Evolutionary conservation across 2,797 vertebrate species (phyloP).

Genomic region (Muscicapa comitata): DNA sequence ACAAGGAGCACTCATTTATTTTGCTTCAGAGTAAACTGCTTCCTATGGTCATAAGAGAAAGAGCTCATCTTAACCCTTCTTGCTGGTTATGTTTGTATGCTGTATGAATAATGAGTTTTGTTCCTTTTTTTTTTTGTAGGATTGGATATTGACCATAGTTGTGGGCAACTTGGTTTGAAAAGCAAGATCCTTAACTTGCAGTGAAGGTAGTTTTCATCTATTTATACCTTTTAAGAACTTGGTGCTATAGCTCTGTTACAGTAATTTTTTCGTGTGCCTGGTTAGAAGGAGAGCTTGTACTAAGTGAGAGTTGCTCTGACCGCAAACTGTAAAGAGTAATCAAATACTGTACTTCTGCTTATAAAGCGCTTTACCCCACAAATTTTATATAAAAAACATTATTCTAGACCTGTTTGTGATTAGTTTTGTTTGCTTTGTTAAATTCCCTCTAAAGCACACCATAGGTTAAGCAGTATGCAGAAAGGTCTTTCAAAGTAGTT

Average conservation of each 20-base stretch:
- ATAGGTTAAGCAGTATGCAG: background rate
- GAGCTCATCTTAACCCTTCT: background rate
- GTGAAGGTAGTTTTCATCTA: background rate
- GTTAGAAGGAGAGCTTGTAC: background rate
- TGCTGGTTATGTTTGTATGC: background rate
- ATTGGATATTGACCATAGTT: background rate
- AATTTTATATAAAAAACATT: background rate
- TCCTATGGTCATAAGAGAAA: background rate
- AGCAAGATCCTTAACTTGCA: background rate
- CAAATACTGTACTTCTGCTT: background rate
- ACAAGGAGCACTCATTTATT: background rate
- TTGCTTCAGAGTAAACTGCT: background rate
- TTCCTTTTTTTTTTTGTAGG: background rate
- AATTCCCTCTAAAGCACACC: background rate
- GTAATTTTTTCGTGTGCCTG: background rate
- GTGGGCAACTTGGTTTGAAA: background rate
- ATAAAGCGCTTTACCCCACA: background rate
- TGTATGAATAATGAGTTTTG: background rate
- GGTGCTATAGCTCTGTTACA: background rate
- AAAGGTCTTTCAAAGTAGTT: background rate
- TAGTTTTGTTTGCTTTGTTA: background rate
- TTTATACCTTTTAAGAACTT: background rate
- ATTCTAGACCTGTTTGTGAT: background rate
- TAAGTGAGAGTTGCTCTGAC: background rate
- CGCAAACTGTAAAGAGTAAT: background rate